Percentiles rank a stretch among this genome's conserved stretches.
Conservation (phyloP, 2,797 vertebrate genomes). For the Alcedo atthis region DNA sequence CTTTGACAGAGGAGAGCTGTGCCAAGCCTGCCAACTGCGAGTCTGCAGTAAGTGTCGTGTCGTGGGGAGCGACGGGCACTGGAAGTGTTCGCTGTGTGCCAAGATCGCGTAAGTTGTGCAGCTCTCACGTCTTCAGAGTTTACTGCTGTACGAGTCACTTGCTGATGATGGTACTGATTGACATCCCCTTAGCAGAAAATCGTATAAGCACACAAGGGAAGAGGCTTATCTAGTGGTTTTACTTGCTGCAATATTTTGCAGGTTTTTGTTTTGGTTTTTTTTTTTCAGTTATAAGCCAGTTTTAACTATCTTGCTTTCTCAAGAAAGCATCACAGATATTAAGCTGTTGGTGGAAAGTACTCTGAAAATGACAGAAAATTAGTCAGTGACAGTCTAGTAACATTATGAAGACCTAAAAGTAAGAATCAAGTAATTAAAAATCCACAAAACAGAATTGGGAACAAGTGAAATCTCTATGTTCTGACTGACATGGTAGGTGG, state of each 20-base stretch:
- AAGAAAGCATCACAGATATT: background rate
- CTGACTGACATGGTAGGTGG: background rate
- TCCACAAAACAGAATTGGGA: background rate
- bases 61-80: constrained; percentile 70
- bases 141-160: accelerated
- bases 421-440: background rate
- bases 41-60: constrained; percentile 87
- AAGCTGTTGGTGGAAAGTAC: background rate
- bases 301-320: background rate
- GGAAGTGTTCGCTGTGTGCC: constrained; percentile 90
- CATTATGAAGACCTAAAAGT: background rate
- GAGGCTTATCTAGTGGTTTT: background rate
- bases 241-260: background rate
- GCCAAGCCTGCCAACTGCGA: constrained; percentile 84
- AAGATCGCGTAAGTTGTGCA: constrained; percentile 90
- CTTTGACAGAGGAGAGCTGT: constrained; percentile 89
- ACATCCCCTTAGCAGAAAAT: background rate
- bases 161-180: background rate
- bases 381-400: background rate
- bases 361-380: background rate
- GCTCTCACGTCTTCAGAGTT: accelerated
- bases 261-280: background rate
- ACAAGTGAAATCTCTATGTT: background rate
- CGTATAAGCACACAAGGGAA: background rate
- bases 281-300: background rate